Evolutionary conservation across 2,797 vertebrate species (phyloP), one percentile per base, ranked within the genome.

Genomic region (Dermochelys coriacea): DNA sequence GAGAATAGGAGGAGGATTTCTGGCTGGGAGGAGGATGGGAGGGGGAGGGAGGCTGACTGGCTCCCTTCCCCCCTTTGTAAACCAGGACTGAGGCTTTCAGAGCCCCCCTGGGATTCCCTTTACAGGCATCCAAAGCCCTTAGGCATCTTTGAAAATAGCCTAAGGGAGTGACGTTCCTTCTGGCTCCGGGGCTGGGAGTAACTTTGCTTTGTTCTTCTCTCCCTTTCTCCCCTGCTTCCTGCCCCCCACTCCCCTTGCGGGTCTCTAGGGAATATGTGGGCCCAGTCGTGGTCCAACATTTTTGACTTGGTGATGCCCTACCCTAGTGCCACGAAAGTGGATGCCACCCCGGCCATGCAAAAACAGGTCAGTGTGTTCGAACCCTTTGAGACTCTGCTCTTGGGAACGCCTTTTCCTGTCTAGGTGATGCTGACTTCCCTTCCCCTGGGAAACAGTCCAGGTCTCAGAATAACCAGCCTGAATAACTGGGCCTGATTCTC

Each of bases 221-320:
- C 8, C 6, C 31, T 74, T 23, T 52, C 29, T 87, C 79, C 49
- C 23, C 84, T 45, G 82, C 74, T 12, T 59, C 25, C 0, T 11
- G 23, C 29, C 2, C 51, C 8, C 31, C 55, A 31, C 2, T 0
- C 86, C 31, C 12, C 82, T 80, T 18, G 54, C 64, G 88, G 1
- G 0, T 90, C 94, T 95, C 82, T 95, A 99, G 99, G 99, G 59
- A 99, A 99, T 98, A 99, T 99, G 99, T 99, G 99, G 99, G 99
- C 99, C 2, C 99, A 99, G 97, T 99, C 99, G 0, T 99, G 99
- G 99, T 99, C 99, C 79, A 99, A 99, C 83, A 98, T 99, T 96
- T 99, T 99, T 93, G 98, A 99, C 74, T 95, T 99, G 95, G 98
- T 98, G 86, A 97, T 98, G 1, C 99, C 99, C 3, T 99, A 98